These are phyloP conservation scores for Aphyosemion australe DNA, from an alignment of 2,113 vertebrate genomes.

Conservation along the genomic window DNA sequence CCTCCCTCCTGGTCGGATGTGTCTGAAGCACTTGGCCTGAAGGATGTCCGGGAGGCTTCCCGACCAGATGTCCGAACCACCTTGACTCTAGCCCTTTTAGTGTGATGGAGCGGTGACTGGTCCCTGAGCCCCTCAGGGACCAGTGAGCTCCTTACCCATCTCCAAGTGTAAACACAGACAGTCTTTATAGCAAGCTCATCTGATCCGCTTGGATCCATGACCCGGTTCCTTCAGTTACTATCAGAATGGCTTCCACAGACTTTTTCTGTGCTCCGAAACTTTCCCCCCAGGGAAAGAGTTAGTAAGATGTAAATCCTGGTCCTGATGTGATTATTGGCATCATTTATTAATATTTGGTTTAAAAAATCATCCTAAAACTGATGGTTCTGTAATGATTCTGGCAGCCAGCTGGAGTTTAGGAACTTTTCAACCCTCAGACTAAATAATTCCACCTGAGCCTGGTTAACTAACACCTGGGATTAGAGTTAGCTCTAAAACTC, in stretches of 20 bases:
- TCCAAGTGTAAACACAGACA: conserved; percentile 2
- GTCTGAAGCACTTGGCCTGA: conserved; percentile 3
- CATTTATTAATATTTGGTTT: background rate
- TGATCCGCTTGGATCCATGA: conserved; percentile 4
- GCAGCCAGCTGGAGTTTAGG: too few relatives aligned
- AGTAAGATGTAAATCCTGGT: too few relatives aligned
- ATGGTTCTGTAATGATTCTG: too few relatives aligned
- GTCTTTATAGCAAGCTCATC: background rate
- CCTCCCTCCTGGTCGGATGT: background rate
- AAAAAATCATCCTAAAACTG: too few relatives aligned
- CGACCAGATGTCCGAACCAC: background rate
- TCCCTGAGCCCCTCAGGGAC: background rate
- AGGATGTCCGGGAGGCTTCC: background rate
- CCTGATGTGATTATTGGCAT: too few relatives aligned
- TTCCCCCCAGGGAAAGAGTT: background rate
- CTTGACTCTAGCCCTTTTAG: background rate
- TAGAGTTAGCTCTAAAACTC: too few relatives aligned
- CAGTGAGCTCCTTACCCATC: conserved; percentile 7
- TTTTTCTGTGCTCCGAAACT: background rate
- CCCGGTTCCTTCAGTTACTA: background rate
- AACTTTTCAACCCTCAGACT: too few relatives aligned
- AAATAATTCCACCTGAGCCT: too few relatives aligned
- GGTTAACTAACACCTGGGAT: too few relatives aligned
- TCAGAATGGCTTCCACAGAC: background rate
- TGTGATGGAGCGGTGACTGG: background rate